Evolutionary conservation across 92 coral and sea anemone genomes (phyloP).

Genomic region (Meandrina meandrites): DNA sequence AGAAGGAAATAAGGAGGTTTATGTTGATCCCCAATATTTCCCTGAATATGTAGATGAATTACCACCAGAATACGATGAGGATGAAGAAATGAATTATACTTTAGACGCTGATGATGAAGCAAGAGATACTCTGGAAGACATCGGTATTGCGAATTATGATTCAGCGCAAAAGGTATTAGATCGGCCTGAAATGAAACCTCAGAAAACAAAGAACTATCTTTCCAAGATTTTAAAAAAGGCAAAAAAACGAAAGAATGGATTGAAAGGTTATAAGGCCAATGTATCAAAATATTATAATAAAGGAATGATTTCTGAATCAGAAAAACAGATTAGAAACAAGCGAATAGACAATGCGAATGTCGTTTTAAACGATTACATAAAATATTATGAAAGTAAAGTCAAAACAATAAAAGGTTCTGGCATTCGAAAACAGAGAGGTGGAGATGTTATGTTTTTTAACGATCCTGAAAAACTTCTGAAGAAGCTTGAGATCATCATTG

Average conservation of each 20-base stretch:
- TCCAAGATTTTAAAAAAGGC: neutral
- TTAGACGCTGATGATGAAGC: neutral
- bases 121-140: neutral
- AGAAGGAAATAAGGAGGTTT: no score
- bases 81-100: neutral
- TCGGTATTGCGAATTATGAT: neutral
- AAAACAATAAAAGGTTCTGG: no score
- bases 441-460: no score
- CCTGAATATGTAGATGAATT: no score
- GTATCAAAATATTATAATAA: neutral
- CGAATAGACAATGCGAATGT: no score
- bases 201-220: neutral
- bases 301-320: neutral
- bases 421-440: no score
- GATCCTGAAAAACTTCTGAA: no score
- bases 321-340: no score
- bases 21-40: no score
- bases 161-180: neutral
- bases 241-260: neutral
- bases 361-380: no score
- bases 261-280: constrained; percentile 2
- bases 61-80: neutral
- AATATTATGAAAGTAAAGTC: no score
- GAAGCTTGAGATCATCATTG: no score
- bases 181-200: constrained; percentile 2